These are phyloP conservation scores for Xyrauchen texanus DNA, from an alignment of 2,113 vertebrate species.

Conservation along the genomic window DNA sequence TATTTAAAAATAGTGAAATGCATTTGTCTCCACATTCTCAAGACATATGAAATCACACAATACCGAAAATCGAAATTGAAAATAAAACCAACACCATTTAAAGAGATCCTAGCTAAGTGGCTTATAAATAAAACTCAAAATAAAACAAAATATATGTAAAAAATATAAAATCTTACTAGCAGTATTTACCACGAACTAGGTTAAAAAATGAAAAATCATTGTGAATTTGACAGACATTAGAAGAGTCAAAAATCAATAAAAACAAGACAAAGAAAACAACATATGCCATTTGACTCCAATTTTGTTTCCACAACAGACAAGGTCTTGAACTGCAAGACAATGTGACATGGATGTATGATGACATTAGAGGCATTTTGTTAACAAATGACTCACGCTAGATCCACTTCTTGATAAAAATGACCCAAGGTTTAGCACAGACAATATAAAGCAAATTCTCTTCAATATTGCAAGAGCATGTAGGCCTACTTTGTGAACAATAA, in stretches of 20 bases:
- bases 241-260: conserved; percentile 67
- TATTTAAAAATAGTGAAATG: conserved; percentile 99
- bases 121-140: conserved; percentile 94
- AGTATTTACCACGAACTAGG: conserved; percentile 80
- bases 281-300: conserved; percentile 75
- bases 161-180: conserved; percentile 95
- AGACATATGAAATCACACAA: conserved; percentile 94
- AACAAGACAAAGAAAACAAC: conserved; percentile 61
- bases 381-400: conserved; percentile 18
- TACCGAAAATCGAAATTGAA: conserved; percentile 69
- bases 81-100: conserved; percentile 77
- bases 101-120: conserved; percentile 86
- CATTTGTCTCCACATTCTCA: conserved; percentile 86
- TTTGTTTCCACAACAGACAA: conserved; percentile 56
- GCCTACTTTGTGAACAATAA: conserved; percentile 20
- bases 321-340: conserved; percentile 48
- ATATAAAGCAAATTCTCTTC: conserved; percentile 3
- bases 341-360: conserved; percentile 12
- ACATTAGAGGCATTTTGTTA: not conserved
- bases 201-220: conserved; percentile 77
- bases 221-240: conserved; percentile 77
- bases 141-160: conserved; percentile 83
- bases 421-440: conserved; percentile 19
- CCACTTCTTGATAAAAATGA: conserved; percentile 24
- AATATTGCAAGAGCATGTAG: conserved; percentile 11